Conservation (phyloP, 2,888 invertebrate genomes). For the Harpalus rubripes region DNA sequence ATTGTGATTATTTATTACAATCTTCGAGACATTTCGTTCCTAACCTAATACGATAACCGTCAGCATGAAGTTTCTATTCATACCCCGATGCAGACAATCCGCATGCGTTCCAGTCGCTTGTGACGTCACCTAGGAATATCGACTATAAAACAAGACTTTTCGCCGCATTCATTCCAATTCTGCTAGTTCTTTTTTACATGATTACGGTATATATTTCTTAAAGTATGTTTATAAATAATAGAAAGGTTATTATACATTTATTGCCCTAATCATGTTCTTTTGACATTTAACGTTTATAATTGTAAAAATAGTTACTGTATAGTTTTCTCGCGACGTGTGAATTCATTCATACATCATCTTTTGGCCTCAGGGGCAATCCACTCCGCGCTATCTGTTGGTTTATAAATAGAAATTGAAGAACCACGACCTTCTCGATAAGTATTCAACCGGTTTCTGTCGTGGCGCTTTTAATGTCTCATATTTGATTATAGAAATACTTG, state of each 20-base stretch:
- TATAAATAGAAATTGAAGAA: slow-evolving; percentile 69
- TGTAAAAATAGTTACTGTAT: slow-evolving; percentile 30
- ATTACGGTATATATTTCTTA: not conserved
- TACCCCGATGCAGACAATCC: slow-evolving; percentile 71
- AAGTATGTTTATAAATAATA: not conserved
- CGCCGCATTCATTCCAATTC: slow-evolving; percentile 64
- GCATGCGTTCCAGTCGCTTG: slow-evolving; percentile 73
- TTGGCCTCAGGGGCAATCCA: slow-evolving; percentile 66
- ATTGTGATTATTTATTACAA: not conserved
- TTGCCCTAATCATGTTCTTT: not conserved
- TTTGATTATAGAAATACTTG: slow-evolving; percentile 23
- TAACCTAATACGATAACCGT: slow-evolving; percentile 72
- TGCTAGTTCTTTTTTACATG: slow-evolving; percentile 16
- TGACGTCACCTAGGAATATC: slow-evolving; percentile 75
- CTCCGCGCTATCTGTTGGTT: slow-evolving; percentile 63
- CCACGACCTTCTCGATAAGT: slow-evolving; percentile 70
- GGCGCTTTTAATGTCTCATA: slow-evolving; percentile 45
- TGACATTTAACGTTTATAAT: slow-evolving; percentile 26
- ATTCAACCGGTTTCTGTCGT: slow-evolving; percentile 69
- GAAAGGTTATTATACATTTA: not conserved
- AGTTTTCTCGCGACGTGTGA: slow-evolving; percentile 27
- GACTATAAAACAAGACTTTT: slow-evolving; percentile 67
- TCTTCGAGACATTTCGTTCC: slow-evolving; percentile 67
- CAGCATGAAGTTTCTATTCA: slow-evolving; percentile 20
- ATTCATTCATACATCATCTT: slow-evolving; percentile 67